Evolutionary conservation across 2,888 invertebrate species (phyloP), one percentile per base, ranked within the genome.

Genomic region (Osedax fenrisi): DNA sequence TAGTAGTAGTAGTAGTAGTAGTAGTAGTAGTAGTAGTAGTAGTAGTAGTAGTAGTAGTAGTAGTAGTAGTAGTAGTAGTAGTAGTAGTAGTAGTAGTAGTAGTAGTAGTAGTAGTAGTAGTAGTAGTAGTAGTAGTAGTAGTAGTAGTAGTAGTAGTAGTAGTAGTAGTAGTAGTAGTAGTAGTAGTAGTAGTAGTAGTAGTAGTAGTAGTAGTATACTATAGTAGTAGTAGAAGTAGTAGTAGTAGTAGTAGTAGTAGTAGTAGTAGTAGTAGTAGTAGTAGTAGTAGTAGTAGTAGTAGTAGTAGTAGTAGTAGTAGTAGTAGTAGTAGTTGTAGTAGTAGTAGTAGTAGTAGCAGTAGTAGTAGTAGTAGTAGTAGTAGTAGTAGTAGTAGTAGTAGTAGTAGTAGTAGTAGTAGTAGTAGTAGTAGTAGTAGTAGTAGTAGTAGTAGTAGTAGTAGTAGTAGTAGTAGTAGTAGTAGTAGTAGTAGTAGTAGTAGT

Each of bases 131-230:
- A 75, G 74, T 27, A 74, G 64, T 72, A 75, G 74, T 72, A 75
- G 74, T 64, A 64, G 74, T 72, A 75, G 74, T 27, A 75, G 74
- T 75, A 74, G 75, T 75, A 75, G 74, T 75, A 75, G 74, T 75
- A 74, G 76, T 75, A 75, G 75, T 75, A 76, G 76, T 76, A 72
- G 76, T 76, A 75, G 76, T 75, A 72, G 76, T 76, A 75, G 76
- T 75, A 75, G 76, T 69, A 75, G 76, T 75, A 75, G 68, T 27
- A 69, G 76, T 75, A 75, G 76, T 75, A 41, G 41, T 41, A 41
- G 41, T 41, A 41, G 41, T 41, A 41, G 41, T 41, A 41, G 41
- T 41, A 41, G 41, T 41, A 41, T 41, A 41, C 10, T 41, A 41
- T 41, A 41, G 41, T 41, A 41, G 41, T 41, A 72, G 75, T 75